Evolutionary conservation across 1,140 invertebrate species (phyloP), one percentile per base, ranked within the genome.

Genomic region (Gryon sp.): DNA sequence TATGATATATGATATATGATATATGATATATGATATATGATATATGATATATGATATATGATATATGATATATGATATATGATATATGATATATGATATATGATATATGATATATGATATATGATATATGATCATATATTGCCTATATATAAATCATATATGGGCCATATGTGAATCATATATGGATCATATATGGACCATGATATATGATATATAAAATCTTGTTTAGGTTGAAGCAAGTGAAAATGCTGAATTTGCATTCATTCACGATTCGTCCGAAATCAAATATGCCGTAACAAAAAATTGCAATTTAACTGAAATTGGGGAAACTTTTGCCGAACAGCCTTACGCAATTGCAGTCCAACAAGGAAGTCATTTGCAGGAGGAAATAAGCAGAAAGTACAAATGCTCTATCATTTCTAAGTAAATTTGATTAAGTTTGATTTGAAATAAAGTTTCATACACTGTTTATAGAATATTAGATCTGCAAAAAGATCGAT

Each of bases 271-370:
- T 84, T 94, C 95, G 0, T 92, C 94, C 15, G 93, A 95, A 88
- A 94, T 97, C 6, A 93, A 93, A 83, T 97, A 97, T 82, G 92
- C 95, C 85, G 92, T 96, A 4, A 94, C 93, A 15, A 88, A 89
- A 12, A 95, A 96, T 81, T 97, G 95, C 81, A 95, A 96, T 84
- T 88, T 97, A 9, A 96, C 94, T 0, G 93, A 96, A 84, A 93
- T 97, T 19, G 96, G 96, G 0, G 95, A 97, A 80, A 92, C 94
- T 1, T 97, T 97, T 83, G 95, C 94, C 0, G 95, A 97, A 84
- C 94, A 95, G 79, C 95, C 96, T 0, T 96, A 96, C 78, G 95
- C 95, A 0, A 92, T 97, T 9, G 96, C 95, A 0, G 94, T 97
- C 0, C 95, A 95, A 82, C 95, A 96, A 85, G 95, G 95, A 15